Conservation (phyloP, 2,888 invertebrate genomes). For the Caenorhabditis panamensis region DNA sequence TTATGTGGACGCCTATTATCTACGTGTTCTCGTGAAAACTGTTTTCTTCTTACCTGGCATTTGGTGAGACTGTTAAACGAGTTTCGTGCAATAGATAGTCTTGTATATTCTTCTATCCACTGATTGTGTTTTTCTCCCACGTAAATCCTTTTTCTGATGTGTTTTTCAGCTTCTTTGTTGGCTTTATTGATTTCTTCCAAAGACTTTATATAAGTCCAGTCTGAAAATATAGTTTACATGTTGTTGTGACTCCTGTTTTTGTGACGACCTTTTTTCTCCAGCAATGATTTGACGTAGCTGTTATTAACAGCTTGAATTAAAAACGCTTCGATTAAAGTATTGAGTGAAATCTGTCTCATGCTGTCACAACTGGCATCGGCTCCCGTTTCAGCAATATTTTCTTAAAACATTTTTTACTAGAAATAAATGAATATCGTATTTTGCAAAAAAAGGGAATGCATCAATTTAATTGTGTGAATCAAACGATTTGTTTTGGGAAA, state of each 20-base stretch:
- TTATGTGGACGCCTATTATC: neutral
- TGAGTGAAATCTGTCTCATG: neutral
- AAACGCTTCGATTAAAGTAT: neutral
- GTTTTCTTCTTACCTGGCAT: constrained; percentile 59
- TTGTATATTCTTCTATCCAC: constrained; percentile 51
- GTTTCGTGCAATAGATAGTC: constrained; percentile 12
- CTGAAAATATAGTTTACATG: constrained; percentile 37
- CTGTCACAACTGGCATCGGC: neutral
- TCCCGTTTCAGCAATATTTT: no score
- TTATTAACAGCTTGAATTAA: constrained; percentile 5
- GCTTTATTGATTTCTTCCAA: constrained; percentile 57
- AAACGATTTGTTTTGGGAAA: no score
- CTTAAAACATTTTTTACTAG: no score
- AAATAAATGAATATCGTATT: no score
- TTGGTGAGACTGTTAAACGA: constrained; percentile 31
- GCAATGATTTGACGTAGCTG: no score
- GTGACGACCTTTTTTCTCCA: neutral
- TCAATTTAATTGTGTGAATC: constrained; percentile 19
- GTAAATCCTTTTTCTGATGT: constrained; percentile 32
- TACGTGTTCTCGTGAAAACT: neutral
- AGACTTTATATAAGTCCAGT: constrained; percentile 60
- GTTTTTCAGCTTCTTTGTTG: constrained; percentile 39
- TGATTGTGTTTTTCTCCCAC: constrained; percentile 29
- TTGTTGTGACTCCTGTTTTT: neutral
- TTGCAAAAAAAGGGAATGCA: no score